Evolutionary conservation across 2,888 invertebrate species (phyloP), one percentile per base, ranked within the genome.

Genomic region (Alloscopus bannaensis): DNA sequence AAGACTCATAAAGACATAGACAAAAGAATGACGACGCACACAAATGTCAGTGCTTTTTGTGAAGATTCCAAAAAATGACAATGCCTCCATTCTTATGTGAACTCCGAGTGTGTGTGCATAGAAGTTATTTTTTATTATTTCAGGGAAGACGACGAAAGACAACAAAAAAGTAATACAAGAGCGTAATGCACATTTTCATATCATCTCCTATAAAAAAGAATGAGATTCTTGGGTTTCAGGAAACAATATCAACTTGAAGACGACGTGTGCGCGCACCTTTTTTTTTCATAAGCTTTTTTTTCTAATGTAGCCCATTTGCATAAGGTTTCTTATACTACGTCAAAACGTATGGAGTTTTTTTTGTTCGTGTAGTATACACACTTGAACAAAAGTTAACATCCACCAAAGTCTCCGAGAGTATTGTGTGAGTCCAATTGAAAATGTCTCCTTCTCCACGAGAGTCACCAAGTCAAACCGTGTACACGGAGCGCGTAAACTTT

Each of bases 281-380:
- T 36, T 18, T n/a, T n/a, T 13, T 18, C 4, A n/a, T 6, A 6
- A 47, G 6, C 47, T n/a, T 13, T n/a, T n/a, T 47, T n/a, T 22
- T n/a, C 68, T 68, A 18, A 68, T 55, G 68, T 40, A 68, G n/a
- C 26, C 36, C 22, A 60, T 70, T 70, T 70, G 59, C 70, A 70
- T 70, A 70, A 45, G 70, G 47, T 59, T n/a, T n/a, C n/a, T n/a
- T n/a, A n/a, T n/a, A n/a, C n/a, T n/a, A n/a, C n/a, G n/a, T n/a
- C n/a, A n/a, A n/a, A n/a, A n/a, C n/a, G n/a, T n/a, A n/a, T n/a
- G n/a, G n/a, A n/a, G n/a, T n/a, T n/a, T n/a, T n/a, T n/a, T n/a
- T n/a, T n/a, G n/a, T n/a, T n/a, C n/a, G n/a, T n/a, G n/a, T n/a
- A n/a, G n/a, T n/a, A n/a, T n/a, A n/a, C n/a, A n/a, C n/a, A n/a